Evolutionary conservation across 92 coral and sea anemone genomes (phyloP).

Genomic region (Epizoanthus stellaris): DNA sequence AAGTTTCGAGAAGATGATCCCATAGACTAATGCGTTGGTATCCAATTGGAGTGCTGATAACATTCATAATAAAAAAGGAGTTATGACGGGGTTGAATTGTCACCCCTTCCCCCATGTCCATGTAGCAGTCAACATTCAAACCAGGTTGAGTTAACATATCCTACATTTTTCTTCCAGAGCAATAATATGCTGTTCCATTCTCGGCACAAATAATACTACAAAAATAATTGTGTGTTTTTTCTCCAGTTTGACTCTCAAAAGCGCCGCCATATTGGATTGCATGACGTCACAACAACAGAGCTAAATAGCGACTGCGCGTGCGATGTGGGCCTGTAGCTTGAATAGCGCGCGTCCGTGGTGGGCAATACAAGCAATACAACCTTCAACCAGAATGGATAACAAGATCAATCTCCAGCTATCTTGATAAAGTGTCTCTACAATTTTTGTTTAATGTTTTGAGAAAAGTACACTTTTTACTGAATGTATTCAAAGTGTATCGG

Average conservation of each 20-base stretch:
- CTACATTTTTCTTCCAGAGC: background rate
- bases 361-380: background rate
- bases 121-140: no score
- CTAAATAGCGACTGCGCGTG: background rate
- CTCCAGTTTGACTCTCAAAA: conserved; percentile 13
- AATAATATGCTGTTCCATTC: background rate
- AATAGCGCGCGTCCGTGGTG: conserved; percentile 17
- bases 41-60: no score
- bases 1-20: no score
- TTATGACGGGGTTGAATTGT: no score
- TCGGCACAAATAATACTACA: background rate
- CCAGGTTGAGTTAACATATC: no score
- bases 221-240: background rate
- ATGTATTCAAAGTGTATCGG: no score
- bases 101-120: no score
- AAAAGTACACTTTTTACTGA: no score
- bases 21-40: no score
- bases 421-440: background rate
- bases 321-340: background rate
- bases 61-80: no score
- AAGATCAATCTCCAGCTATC: background rate
- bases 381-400: background rate
- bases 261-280: conserved; percentile 24
- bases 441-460: no score
- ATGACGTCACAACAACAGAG: conserved; percentile 10